Evolutionary conservation across 2,113 vertebrate species (phyloP).

Genomic region (Cryptotis parvus): DNA sequence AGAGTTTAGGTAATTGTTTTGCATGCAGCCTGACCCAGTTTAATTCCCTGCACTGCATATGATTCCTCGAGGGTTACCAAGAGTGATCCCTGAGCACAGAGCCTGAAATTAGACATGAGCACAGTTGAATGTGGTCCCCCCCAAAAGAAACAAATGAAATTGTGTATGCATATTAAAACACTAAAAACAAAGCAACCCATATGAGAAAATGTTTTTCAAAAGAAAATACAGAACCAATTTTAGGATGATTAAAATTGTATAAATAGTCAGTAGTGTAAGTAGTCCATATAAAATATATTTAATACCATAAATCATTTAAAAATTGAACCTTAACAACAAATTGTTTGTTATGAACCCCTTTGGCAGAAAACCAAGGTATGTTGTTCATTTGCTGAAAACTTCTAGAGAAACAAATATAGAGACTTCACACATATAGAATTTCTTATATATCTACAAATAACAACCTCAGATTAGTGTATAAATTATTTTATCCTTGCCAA

Average conservation of each 20-base stretch:
- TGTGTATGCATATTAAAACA: neutral
- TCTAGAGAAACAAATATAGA: neutral
- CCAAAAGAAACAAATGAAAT: too few relatives aligned
- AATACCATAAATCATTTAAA: neutral
- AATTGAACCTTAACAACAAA: neutral
- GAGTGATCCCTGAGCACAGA: too few relatives aligned
- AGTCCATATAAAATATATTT: too few relatives aligned
- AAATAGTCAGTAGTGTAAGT: too few relatives aligned
- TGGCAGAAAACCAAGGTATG: neutral
- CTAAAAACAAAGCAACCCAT: neutral
- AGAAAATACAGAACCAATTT: neutral
- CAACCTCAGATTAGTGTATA: neutral
- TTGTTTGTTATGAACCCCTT: neutral
- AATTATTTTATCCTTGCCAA: neutral
- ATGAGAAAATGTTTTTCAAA: neutral
- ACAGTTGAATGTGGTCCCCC: too few relatives aligned
- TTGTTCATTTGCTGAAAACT: neutral
- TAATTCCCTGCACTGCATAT: too few relatives aligned
- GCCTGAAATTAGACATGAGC: too few relatives aligned
- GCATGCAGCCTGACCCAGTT: too few relatives aligned
- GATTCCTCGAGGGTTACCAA: too few relatives aligned
- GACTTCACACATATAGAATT: neutral
- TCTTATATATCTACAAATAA: neutral
- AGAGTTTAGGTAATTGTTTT: too few relatives aligned
- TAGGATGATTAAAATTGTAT: neutral